Evolutionary conservation across 2,888 invertebrate species (phyloP), one percentile per base, ranked within the genome.

Genomic region (Vanessa cardui): DNA sequence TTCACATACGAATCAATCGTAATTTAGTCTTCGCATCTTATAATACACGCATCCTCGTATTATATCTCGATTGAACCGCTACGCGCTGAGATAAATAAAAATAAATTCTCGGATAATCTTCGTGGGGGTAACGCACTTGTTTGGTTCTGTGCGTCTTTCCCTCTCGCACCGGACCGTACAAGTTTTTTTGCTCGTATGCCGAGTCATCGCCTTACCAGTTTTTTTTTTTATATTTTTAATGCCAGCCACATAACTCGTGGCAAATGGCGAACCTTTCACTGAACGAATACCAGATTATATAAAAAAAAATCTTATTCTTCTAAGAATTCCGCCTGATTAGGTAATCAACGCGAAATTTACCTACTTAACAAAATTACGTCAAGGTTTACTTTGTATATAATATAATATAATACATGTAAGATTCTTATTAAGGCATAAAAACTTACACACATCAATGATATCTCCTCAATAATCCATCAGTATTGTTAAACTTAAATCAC

Each of bases 71-170:
- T 75, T 73, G 73, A 74, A 78, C 78, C 76, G 77, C 81, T 81
- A 83, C 79, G 73, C 80, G 80, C 77, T 76, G 76, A 82, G 78
- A 83, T 83, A 87, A 86, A 86, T 86, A 87, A 86, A 85, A 85
- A 86, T 86, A 87, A 86, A 87, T 83, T 81, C 77, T 78, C 80
- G 77, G 82, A 86, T 87, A 82, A 87, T 88, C 90, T 87, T 87
- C 87, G 90, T 81, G 91, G 92, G 91, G 92, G 91, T 91, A 92
- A 89, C 89, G 90, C 87, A 90, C 92, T 92, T 91, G 89, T 90
- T 89, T 81, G 86, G 83, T 82, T 83, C 82, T 74, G 67, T 70
- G 77, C 78, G 70, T 77, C 83, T 79, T 75, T 87, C 88, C 85
- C 89, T 80, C 86, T 85, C 85, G 78, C 85, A 79, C 86, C 75